These are phyloP conservation scores for Lithobates sylvaticus DNA, from an alignment of 2,797 vertebrate species.

Conservation along the genomic window DNA sequence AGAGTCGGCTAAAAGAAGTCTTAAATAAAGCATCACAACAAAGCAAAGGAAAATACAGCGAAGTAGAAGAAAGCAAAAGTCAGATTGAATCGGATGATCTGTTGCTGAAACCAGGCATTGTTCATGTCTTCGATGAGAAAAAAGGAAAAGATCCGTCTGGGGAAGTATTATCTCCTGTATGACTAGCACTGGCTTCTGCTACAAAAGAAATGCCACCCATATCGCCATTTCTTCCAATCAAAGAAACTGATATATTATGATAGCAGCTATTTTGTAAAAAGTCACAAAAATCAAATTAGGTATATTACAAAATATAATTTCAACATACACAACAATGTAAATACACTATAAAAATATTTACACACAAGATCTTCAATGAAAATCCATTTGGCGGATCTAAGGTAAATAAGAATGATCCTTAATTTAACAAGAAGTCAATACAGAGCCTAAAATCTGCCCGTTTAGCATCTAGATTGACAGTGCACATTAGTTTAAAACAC, in stretches of 20 bases:
- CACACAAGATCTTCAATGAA: slow-evolving; percentile 53
- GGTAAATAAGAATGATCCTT: slow-evolving; percentile 59
- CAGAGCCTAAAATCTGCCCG: slow-evolving; percentile 67
- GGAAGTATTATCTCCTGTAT: slow-evolving; percentile 90
- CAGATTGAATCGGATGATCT: slow-evolving; percentile 82
- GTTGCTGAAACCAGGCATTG: slow-evolving; percentile 79
- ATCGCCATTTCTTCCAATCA: slow-evolving; percentile 75
- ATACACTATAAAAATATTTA: slow-evolving; percentile 48
- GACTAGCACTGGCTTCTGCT: slow-evolving; percentile 89
- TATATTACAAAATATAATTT: not conserved
- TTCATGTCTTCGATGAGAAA: slow-evolving; percentile 86
- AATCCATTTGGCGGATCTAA: slow-evolving; percentile 59
- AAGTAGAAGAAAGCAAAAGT: slow-evolving; percentile 82
- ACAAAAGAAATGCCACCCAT: slow-evolving; percentile 81
- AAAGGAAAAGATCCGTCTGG: slow-evolving; percentile 83
- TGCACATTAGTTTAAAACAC: slow-evolving; percentile 70
- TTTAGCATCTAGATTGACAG: slow-evolving; percentile 70
- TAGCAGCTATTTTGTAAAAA: slow-evolving; percentile 20
- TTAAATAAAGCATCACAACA: slow-evolving; percentile 82
- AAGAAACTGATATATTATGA: slow-evolving; percentile 84
- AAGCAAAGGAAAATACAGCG: slow-evolving; percentile 86
- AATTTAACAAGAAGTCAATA: slow-evolving; percentile 70
- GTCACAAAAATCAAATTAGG: not conserved
- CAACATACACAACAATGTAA: not conserved
- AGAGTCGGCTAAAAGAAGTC: slow-evolving; percentile 82